Evolutionary conservation across 2,797 vertebrate species (phyloP), one percentile per base, ranked within the genome.

Genomic region (Odontamblyopus lacepedii): DNA sequence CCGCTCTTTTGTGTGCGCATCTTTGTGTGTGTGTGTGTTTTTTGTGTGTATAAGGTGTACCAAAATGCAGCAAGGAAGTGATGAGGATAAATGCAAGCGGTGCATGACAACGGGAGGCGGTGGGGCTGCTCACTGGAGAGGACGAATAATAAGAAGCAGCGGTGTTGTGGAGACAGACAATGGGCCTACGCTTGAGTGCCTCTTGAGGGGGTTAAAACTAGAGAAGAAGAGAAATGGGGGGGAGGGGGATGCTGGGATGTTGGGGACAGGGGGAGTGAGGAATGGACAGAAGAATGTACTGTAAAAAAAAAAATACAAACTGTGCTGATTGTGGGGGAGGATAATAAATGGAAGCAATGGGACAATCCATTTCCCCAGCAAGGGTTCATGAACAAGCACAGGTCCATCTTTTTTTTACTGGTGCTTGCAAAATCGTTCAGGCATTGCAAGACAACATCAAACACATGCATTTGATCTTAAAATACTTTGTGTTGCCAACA

Each of bases 21-120:
- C 35, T 38, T 9, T 38, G 0, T 35, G 41, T 63, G 67, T 48
- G 30, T 62, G 60, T 67, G 2, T 44, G 41, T 44, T 44, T 44
- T 44, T 44, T 13, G 41, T 30, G 41, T 73, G 66, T 23, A 55
- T 61, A 41, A 70, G 72, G 74, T 77, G 72, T 73, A 78, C 65
- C 1, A 35, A 88, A 48, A 81, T 78, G 83, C 51, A 0, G 75
- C 78, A 73, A 18, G 57, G 68, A 78, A 69, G 82, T 78, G 72
- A 90, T 87, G 85, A 87, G 84, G 80, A 88, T 85, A 81, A 83
- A 86, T 85, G 80, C 44, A 70, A 82, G 77, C 44, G 11, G 66
- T 9, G 57, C 55, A 61, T 83, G 79, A 80, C 78, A 78, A 72
- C 0, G 69, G 60, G 64, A 23, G 57, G 70, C 73, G 83, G 76